These are phyloP conservation scores for Clarias gariepinus DNA, from an alignment of 2,113 vertebrate genomes.

Conservation along the genomic window DNA sequence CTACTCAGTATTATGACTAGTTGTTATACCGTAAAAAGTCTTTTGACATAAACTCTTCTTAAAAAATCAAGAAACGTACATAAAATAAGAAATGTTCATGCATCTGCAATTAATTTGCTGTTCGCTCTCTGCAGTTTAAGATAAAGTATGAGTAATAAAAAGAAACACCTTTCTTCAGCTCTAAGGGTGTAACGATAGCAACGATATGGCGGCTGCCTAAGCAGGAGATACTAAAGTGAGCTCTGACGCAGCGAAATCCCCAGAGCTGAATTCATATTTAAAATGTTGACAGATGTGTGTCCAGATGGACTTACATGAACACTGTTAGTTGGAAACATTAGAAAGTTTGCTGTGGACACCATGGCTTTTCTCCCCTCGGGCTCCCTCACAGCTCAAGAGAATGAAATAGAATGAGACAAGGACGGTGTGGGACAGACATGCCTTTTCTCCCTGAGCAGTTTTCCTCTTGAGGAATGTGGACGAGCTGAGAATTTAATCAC, in stretches of 20 bases:
- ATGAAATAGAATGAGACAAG: slow-evolving; percentile 30
- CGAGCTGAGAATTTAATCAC: slow-evolving; percentile 53
- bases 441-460: slow-evolving; percentile 25
- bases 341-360: slow-evolving; percentile 2
- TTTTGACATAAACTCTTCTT: neutral
- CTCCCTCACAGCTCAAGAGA: slow-evolving; percentile 15
- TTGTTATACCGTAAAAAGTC: no score
- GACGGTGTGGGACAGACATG: slow-evolving; percentile 31
- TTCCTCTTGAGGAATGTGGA: slow-evolving; percentile 38
- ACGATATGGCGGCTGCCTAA: neutral
- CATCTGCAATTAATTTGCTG: neutral
- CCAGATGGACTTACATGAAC: slow-evolving; percentile 15
- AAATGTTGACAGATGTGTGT: slow-evolving; percentile 23
- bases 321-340: slow-evolving; percentile 5
- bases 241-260: slow-evolving; percentile 19
- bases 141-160: neutral
- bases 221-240: neutral
- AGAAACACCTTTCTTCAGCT: neutral
- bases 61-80: neutral
- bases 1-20: no score
- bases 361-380: neutral
- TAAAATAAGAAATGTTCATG: neutral
- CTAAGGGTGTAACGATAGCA: neutral
- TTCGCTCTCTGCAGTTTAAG: neutral
- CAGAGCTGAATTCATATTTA: neutral